Conservation (phyloP, 2,113 vertebrate genomes). For the Campylomormyrus numenius region DNA sequence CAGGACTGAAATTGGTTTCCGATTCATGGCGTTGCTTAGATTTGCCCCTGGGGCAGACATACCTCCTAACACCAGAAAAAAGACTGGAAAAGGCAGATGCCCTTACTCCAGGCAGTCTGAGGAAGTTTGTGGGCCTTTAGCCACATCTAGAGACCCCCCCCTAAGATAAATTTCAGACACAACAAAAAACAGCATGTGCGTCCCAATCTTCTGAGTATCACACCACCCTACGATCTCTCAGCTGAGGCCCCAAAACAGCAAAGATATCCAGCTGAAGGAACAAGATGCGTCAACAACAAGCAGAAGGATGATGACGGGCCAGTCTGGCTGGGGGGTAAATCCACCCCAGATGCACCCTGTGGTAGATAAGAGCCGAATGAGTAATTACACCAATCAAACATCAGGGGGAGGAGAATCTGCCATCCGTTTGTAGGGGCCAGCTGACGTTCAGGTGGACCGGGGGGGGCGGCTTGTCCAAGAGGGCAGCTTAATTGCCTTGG, state of each 20-base stretch:
- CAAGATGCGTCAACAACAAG: background rate
- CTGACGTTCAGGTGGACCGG: background rate
- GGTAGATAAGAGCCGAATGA: background rate
- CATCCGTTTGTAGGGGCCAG: background rate
- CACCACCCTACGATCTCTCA: background rate
- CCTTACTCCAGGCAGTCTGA: background rate
- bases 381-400: background rate
- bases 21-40: background rate
- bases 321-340: background rate
- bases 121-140: background rate
- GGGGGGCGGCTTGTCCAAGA: background rate
- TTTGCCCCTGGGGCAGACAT: background rate
- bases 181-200: background rate
- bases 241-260: background rate
- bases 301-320: background rate
- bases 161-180: background rate
- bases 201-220: background rate
- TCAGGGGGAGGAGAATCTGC: background rate
- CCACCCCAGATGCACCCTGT: background rate
- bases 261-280: background rate
- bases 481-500: slow-evolving; percentile 1
- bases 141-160: background rate
- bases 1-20: background rate
- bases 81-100: background rate
- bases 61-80: background rate